These are phyloP conservation scores for Arrhamphus sclerolepis DNA, from an alignment of 2,797 vertebrate species.

Conservation along the genomic window DNA sequence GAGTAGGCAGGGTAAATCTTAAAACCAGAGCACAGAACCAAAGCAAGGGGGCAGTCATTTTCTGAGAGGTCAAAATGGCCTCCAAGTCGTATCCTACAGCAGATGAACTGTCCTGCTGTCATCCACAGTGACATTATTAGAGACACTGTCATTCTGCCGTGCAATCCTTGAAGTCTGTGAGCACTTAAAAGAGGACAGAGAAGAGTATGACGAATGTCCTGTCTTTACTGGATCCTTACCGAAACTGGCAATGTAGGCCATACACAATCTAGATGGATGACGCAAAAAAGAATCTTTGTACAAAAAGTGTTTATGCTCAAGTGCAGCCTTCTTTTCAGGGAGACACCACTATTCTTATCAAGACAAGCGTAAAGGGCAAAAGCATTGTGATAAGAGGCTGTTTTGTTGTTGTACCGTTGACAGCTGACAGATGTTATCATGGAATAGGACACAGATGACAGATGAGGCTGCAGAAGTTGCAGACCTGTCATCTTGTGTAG, in stretches of 20 bases:
- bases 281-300: slow-evolving; percentile 17
- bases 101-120: slow-evolving; percentile 31
- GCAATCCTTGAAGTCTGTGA: slow-evolving; percentile 42
- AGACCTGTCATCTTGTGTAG: slow-evolving; percentile 25
- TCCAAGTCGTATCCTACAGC: slow-evolving; percentile 42
- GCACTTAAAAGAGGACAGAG: slow-evolving; percentile 59
- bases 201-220: slow-evolving; percentile 66
- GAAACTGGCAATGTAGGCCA: slow-evolving; percentile 57
- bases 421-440: slow-evolving; percentile 48
- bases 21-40: slow-evolving; percentile 32
- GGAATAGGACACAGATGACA: slow-evolving; percentile 33
- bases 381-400: slow-evolving; percentile 36
- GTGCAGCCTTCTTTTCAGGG: slow-evolving; percentile 22
- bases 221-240: slow-evolving; percentile 52
- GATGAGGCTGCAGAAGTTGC: slow-evolving; percentile 37
- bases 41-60: not conserved
- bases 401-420: slow-evolving; percentile 37
- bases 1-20: slow-evolving; percentile 32
- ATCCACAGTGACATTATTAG: slow-evolving; percentile 51
- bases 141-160: slow-evolving; percentile 54
- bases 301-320: slow-evolving; percentile 36
- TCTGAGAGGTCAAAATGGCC: slow-evolving; percentile 36
- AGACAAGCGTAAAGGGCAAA: slow-evolving; percentile 18
- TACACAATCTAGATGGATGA: slow-evolving; percentile 33
- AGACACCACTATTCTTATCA: slow-evolving; percentile 25